Conservation (phyloP, 1,140 invertebrate genomes). For the Cyclargus thomasi region DNA sequence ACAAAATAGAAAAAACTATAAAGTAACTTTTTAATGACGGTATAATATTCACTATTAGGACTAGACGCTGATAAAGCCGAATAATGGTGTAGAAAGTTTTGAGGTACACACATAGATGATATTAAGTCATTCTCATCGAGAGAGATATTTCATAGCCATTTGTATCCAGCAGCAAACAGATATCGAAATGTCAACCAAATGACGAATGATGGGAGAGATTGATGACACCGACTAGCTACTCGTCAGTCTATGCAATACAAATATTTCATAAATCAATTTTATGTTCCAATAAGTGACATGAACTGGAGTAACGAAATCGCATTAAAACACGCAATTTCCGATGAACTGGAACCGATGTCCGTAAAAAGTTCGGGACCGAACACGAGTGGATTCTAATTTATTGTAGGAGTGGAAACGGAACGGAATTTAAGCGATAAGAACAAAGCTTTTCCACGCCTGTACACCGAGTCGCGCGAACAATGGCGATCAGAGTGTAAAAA, state of each 20-base stretch:
- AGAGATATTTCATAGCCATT: background rate
- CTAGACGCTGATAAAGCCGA: background rate
- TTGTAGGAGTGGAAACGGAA: background rate
- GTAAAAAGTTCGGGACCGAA: background rate
- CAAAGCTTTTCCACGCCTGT: background rate
- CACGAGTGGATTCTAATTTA: background rate
- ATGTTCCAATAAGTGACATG: conserved; percentile 1
- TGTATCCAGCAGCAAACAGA: background rate
- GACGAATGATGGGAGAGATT: background rate
- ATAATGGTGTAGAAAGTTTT: background rate
- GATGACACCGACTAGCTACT: background rate
- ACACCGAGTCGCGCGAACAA: conserved; percentile 26
- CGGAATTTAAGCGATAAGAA: background rate
- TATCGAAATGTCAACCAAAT: background rate
- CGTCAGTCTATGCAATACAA: background rate
- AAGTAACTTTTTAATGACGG: background rate
- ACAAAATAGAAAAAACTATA: background rate
- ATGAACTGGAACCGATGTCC: background rate
- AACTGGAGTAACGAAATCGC: background rate
- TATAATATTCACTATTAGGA: background rate
- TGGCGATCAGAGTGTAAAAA: conserved; percentile 36
- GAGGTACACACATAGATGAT: background rate
- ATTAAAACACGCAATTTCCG: background rate
- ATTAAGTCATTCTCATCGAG: background rate
- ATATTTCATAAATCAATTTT: conserved; percentile 1